Evolutionary conservation across 2,888 invertebrate genomes (phyloP).

Genomic region (Maniola hyperantus): DNA sequence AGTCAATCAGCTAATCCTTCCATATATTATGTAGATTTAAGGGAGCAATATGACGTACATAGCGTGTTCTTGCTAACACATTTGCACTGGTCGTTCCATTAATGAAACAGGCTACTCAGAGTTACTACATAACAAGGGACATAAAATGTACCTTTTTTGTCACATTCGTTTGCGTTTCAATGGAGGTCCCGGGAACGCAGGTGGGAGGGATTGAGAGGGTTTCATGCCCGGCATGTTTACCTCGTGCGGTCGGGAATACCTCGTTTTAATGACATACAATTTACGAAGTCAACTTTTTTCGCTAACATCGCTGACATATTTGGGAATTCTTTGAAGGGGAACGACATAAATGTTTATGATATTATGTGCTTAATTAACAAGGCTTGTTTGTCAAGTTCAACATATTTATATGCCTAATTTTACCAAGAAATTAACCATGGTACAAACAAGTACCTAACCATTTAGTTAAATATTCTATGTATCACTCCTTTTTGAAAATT

Average conservation of each 20-base stretch:
- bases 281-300: slow-evolving; percentile 6
- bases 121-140: slow-evolving; percentile 10
- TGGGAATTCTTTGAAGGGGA: background rate
- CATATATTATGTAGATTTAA: no score
- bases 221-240: slow-evolving; percentile 3
- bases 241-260: slow-evolving; percentile 7
- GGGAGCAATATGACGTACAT: no score
- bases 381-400: no score
- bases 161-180: slow-evolving; percentile 15
- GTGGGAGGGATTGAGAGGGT: slow-evolving; percentile 4
- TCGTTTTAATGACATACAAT: slow-evolving; percentile 18
- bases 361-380: background rate
- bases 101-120: slow-evolving; percentile 3
- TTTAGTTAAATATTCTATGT: no score
- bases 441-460: no score
- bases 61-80: background rate
- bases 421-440: no score
- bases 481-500: no score
- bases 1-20: no score
- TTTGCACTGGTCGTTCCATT: background rate
- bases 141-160: slow-evolving; percentile 19
- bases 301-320: slow-evolving; percentile 6
- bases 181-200: slow-evolving; percentile 10
- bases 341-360: background rate
- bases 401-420: no score